A percentile compares a stretch with the other conserved stretches of the same genome.
phyloP scores from a whole-genome alignment of 1,140 invertebrate genomes.

The Pissodes strobi region DNA sequence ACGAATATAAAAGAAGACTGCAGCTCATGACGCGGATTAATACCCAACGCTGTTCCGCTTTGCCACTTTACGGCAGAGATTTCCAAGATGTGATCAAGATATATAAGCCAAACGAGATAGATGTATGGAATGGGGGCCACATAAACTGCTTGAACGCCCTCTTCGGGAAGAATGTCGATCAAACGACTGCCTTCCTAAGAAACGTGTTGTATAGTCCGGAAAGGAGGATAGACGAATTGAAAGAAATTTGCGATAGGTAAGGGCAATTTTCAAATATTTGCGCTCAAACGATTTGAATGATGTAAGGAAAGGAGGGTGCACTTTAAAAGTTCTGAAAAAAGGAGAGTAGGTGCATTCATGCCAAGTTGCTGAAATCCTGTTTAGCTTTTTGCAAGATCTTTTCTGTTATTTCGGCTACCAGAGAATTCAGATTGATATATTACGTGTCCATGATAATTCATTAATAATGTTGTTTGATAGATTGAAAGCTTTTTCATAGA shows the following conservation, averaged over 20 bases:
- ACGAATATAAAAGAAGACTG: conserved; percentile 42
- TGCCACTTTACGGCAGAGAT: conserved; percentile 86
- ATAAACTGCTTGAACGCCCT: conserved; percentile 54
- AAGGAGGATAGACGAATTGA: conserved; percentile 67
- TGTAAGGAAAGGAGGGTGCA: no score
- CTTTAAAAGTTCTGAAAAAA: no score
- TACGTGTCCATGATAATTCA: no score
- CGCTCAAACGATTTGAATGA: no score
- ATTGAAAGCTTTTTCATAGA: neutral
- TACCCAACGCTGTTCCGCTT: conserved; percentile 73
- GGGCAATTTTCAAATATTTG: neutral
- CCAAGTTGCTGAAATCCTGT: neutral
- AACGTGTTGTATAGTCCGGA: conserved; percentile 60
- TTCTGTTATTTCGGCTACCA: no score
- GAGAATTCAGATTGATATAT: no score
- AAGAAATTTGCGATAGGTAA: conserved; percentile 59
- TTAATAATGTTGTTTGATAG: no score
- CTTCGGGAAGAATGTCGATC: conserved; percentile 29
- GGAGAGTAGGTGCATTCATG: no score
- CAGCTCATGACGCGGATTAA: conserved; percentile 63
- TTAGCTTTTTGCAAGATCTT: neutral
- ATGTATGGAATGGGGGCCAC: conserved; percentile 55
- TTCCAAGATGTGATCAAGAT: conserved; percentile 62
- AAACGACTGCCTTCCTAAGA: conserved; percentile 40
- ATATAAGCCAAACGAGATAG: conserved; percentile 36